Base-by-base conservation (phyloP, 2,888 invertebrate species). In the Pterostichus niger region DNA sequence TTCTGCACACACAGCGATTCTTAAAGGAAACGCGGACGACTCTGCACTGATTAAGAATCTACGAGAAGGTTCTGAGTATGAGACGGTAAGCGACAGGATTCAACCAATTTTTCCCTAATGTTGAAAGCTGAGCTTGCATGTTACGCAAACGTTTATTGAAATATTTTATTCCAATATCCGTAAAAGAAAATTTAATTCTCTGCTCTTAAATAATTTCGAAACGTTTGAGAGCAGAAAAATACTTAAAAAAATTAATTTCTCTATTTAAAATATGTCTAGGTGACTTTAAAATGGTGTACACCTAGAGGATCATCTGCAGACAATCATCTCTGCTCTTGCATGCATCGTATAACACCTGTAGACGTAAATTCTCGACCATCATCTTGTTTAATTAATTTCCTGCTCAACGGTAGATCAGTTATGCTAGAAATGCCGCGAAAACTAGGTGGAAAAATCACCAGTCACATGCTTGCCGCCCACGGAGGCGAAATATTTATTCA, bases 401-500 rank as follows among this genome's bases (percentile, higher is more conserved):
- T 99, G n/a, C 92, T 99, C 0, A 97, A 96, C 87, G 99, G 99
- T 9, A 92, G 97, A n/a, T 96, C 96, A 0, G 97, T 97, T 11
- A 94, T 97, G 92, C 90, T 99, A 73, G 98, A 99, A 91, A 96
- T 98, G 92, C 96, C 95, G 0, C 92, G 94, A 85, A 97, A 96
- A 90, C 92, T 94, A 11, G 96, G 96, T 1, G 95, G 96, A 0
- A 96, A 98, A 88, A 95, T 97, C 0, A 96, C 97, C 33, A 98
- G 98, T 0, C 99, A 99, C 90, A 93, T 99, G 88, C 89, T 99
- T 76, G 96, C 98, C 0, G 96, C 98, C 9, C 98, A 99, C 86
- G 98, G 98, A 0, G 98, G 98, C 0, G 98, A 98, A 91, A 96
- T 99, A 86, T 99, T 97, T 91, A 96, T 99, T 85, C 98, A 99